Percentiles rank a stretch among this genome's conserved stretches.
phyloP scores from a whole-genome alignment of 2,113 vertebrate species.

The Pseudopodoces humilis region DNA sequence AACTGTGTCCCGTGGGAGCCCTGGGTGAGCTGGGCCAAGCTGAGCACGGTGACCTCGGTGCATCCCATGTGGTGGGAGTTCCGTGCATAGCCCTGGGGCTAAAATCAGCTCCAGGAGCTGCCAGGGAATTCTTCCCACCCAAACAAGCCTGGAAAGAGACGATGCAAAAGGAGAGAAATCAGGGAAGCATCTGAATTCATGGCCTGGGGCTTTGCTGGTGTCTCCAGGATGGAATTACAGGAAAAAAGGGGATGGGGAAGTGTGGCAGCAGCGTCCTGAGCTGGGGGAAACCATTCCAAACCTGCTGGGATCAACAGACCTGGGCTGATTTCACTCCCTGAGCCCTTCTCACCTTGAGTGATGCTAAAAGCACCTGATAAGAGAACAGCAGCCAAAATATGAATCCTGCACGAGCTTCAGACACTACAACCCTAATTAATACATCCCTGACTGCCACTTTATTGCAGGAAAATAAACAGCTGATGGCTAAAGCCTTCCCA shows the following conservation, averaged over 20 bases:
- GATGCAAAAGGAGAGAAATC: accelerated
- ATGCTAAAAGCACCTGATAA: not conserved
- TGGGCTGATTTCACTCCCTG: not conserved
- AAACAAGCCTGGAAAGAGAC: not conserved
- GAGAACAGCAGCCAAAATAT: not conserved
- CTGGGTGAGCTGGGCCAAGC: not conserved
- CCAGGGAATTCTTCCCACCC: not conserved
- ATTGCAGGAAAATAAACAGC: not conserved
- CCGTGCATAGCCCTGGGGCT: not conserved
- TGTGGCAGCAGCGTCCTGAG: not conserved
- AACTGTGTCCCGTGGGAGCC: not conserved
- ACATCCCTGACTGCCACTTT: not conserved
- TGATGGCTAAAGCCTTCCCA: not conserved
- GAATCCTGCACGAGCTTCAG: not conserved
- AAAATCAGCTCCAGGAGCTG: not conserved
- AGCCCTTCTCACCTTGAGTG: not conserved
- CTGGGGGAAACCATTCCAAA: not conserved
- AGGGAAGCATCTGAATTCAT: not conserved
- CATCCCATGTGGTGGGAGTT: not conserved
- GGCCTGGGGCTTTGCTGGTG: not conserved
- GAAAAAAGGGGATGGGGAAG: not conserved
- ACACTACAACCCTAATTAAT: not conserved
- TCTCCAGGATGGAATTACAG: not conserved
- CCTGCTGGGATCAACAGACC: not conserved
- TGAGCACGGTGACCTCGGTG: accelerated